phyloP scores from a whole-genome alignment of 1,140 invertebrate species.

The Hycleus phaleratus region DNA sequence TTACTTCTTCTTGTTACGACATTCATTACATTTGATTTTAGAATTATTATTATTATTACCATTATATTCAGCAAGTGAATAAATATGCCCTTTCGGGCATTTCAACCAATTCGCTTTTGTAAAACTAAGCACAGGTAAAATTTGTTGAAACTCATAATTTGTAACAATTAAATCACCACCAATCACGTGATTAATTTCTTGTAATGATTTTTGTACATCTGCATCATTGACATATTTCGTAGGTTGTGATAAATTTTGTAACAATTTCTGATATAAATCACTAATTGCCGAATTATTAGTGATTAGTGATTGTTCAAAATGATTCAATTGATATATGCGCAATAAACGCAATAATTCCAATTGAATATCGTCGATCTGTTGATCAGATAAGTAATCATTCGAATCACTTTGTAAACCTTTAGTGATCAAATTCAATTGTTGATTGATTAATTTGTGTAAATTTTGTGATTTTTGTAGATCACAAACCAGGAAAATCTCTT shows the following conservation, averaged over 20 bases:
- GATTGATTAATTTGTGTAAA: background rate
- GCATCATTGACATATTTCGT: slow-evolving; percentile 3
- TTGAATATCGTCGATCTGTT: slow-evolving; percentile 34
- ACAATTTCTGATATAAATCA: background rate
- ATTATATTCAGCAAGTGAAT: slow-evolving; percentile 64
- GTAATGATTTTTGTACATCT: slow-evolving; percentile 13
- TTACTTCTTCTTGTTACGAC: slow-evolving; percentile 34
- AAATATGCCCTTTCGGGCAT: slow-evolving; percentile 67
- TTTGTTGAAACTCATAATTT: slow-evolving; percentile 48
- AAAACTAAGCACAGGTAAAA: slow-evolving; percentile 54
- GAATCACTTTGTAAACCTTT: slow-evolving; percentile 31
- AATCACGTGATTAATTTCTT: slow-evolving; percentile 17
- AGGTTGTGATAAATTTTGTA: background rate
- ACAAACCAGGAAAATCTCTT: slow-evolving; percentile 12
- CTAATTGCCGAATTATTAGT: background rate
- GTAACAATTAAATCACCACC: slow-evolving; percentile 33
- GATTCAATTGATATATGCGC: slow-evolving; percentile 21
- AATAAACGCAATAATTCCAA: slow-evolving; percentile 28
- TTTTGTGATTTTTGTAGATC: background rate
- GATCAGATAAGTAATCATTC: slow-evolving; percentile 38
- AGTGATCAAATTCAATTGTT: background rate
- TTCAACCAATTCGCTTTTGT: slow-evolving; percentile 63
- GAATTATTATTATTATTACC: slow-evolving; percentile 47
- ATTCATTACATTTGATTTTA: slow-evolving; percentile 51
- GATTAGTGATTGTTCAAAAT: slow-evolving; percentile 3